phyloP scores from a whole-genome alignment of 2,113 vertebrate genomes.

The Paratilapia polleni region DNA sequence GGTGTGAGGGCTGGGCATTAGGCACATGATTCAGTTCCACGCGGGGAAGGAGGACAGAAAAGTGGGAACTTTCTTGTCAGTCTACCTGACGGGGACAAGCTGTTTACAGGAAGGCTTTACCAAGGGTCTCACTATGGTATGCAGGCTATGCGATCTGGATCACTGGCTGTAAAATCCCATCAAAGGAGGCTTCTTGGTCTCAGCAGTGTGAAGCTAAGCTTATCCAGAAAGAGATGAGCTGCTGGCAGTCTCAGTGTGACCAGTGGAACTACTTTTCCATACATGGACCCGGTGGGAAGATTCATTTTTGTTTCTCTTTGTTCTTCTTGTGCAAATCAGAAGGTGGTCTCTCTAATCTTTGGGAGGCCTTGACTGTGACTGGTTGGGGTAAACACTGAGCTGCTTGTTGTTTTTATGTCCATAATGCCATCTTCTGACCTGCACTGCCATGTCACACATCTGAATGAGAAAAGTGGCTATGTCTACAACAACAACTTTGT shows the following conservation, averaged over 20 bases:
- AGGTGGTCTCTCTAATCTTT: slow-evolving; percentile 29
- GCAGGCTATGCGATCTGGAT: slow-evolving; percentile 69
- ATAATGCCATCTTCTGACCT: neutral
- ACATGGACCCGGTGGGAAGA: slow-evolving; percentile 22
- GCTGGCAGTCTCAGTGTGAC: slow-evolving; percentile 32
- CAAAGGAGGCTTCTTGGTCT: slow-evolving; percentile 66
- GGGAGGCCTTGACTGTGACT: neutral
- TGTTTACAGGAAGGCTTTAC: slow-evolving; percentile 61
- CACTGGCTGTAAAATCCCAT: slow-evolving; percentile 77
- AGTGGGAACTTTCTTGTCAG: slow-evolving; percentile 17
- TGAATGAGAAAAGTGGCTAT: neutral
- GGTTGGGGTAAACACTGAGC: neutral
- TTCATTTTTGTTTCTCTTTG: slow-evolving; percentile 22
- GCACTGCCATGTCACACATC: slow-evolving; percentile 11
- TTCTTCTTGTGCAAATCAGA: slow-evolving; percentile 26
- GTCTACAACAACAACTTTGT: neutral
- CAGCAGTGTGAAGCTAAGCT: slow-evolving; percentile 64
- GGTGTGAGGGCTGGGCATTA: slow-evolving; percentile 7
- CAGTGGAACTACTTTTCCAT: slow-evolving; percentile 43
- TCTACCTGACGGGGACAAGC: slow-evolving; percentile 24
- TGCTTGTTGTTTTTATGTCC: neutral
- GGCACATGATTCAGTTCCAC: slow-evolving; percentile 7
- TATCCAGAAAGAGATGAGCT: slow-evolving; percentile 63
- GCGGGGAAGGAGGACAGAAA: neutral
- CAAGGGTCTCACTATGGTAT: slow-evolving; percentile 63